A percentile compares a stretch with the other conserved stretches of the same genome.
Evolutionary conservation across 2,113 vertebrate genomes (phyloP).

Genomic region (Silurus glanis): DNA sequence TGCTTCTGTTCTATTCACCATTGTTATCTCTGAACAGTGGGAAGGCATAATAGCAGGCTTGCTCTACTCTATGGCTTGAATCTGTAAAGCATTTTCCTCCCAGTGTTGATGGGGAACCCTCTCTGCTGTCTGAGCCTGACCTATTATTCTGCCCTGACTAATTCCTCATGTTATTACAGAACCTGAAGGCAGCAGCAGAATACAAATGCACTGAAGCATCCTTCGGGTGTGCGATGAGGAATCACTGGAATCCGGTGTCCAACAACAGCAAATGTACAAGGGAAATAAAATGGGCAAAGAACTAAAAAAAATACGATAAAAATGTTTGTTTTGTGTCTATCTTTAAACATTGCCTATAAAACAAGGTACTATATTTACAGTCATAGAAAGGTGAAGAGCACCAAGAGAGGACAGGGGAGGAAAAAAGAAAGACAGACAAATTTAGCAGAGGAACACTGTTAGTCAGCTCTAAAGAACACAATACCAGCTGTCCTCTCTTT

Average conservation of each 20-base stretch:
- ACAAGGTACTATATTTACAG: neutral
- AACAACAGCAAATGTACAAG: conserved; percentile 12
- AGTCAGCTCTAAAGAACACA: neutral
- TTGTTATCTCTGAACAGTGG: neutral
- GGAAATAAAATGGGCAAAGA: neutral
- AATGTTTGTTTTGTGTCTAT: neutral
- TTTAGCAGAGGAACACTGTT: neutral
- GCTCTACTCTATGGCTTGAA: neutral
- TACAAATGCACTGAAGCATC: conserved; percentile 47
- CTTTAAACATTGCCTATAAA: conserved; percentile 18
- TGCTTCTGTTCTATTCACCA: conserved; percentile 1
- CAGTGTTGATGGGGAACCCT: conserved; percentile 21
- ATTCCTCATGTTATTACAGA: conserved; percentile 45
- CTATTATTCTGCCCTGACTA: conserved; percentile 49
- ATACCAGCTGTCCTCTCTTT: neutral
- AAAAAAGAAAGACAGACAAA: neutral
- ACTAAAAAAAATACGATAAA: neutral
- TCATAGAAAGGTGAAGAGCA: neutral
- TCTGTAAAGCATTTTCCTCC: neutral
- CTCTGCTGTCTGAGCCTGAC: conserved; percentile 18
- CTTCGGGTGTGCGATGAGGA: conserved; percentile 35
- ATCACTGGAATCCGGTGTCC: conserved; percentile 45
- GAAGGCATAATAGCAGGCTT: too few species aligned
- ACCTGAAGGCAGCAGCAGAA: conserved; percentile 41
- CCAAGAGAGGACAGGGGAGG: neutral